These are phyloP conservation scores for Cricetomys ansorgei DNA, from an alignment of 2,113 vertebrate species.

Conservation along the genomic window DNA sequence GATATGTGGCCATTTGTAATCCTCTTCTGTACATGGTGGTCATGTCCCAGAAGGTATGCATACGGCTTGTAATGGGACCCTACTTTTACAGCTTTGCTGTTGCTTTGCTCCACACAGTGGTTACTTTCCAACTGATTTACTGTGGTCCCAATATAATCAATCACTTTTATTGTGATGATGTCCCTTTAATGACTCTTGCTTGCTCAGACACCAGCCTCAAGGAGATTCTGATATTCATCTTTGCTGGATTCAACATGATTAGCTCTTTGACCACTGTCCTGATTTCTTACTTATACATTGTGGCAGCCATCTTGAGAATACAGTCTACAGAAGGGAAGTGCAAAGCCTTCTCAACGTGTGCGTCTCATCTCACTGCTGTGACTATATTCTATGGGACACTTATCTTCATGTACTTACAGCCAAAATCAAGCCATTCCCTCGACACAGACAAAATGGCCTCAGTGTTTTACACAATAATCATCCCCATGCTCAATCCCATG, in stretches of 20 bases:
- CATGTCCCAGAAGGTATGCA: constrained; percentile 62
- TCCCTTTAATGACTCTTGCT: constrained; percentile 63
- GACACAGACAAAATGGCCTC: constrained; percentile 64
- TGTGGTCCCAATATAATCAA: constrained; percentile 49
- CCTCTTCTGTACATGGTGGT: constrained; percentile 51
- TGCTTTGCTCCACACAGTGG: constrained; percentile 62
- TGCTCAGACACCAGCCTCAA: constrained; percentile 62
- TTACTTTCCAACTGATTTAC: constrained; percentile 45
- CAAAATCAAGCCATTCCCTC: constrained; percentile 48
- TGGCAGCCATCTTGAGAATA: constrained; percentile 56
- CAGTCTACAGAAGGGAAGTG: constrained; percentile 11
- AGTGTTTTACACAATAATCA: constrained; percentile 56
- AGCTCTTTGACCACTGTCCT: constrained; percentile 43
- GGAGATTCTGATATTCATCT: constrained; percentile 69
- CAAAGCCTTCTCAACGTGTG: constrained; percentile 45
- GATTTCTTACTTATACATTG: constrained; percentile 36
- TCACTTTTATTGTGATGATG: constrained; percentile 76
- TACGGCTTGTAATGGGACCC: background rate
- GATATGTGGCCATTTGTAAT: constrained; percentile 37
- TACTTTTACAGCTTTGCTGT: constrained; percentile 61
- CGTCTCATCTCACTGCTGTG: constrained; percentile 38
- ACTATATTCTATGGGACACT: constrained; percentile 60
- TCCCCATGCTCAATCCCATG: constrained; percentile 51
- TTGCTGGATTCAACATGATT: constrained; percentile 65
- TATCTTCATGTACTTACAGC: constrained; percentile 65